Evolutionary conservation across 2,797 vertebrate genomes (phyloP).

Genomic region (Periparus ater): DNA sequence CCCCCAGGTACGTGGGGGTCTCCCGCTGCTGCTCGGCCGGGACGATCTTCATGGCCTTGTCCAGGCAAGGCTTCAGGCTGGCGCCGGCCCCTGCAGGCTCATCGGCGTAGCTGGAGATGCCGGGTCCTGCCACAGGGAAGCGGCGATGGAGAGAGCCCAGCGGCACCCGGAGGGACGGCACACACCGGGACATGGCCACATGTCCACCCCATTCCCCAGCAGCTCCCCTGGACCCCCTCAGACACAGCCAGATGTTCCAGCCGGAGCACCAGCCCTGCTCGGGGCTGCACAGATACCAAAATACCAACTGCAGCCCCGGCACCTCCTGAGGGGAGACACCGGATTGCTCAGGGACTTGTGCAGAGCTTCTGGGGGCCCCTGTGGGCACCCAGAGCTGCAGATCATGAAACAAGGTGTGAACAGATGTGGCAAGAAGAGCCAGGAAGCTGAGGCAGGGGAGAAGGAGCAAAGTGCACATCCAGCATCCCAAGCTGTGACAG

Average conservation of each 20-base stretch:
- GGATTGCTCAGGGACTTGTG: rapidly evolving
- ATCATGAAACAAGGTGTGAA: not conserved
- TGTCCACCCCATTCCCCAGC: rapidly evolving
- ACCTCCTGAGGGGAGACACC: rapidly evolving
- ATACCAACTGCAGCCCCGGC: not conserved
- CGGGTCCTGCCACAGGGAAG: constrained; percentile 59
- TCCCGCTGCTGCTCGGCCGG: constrained; percentile 74
- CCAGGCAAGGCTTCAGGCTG: constrained; percentile 84
- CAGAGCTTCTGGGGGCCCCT: not conserved
- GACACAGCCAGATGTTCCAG: too few relatives aligned
- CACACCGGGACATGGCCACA: not conserved
- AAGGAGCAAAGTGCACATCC: not conserved
- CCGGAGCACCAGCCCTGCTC: too few relatives aligned
- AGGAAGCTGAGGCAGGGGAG: rapidly evolving
- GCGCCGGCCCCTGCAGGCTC: constrained; percentile 73
- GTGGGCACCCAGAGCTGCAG: rapidly evolving
- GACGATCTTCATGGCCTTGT: constrained; percentile 74
- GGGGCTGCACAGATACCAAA: rapidly evolving
- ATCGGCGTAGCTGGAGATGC: constrained; percentile 80
- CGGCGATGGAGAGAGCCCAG: not conserved
- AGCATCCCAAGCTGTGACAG: not conserved
- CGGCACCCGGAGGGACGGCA: not conserved
- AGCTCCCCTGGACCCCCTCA: not conserved
- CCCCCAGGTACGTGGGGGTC: constrained; percentile 89
- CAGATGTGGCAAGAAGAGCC: not conserved